These are phyloP conservation scores for Mythimna lalbum DNA, from an alignment of 2,888 invertebrate genomes.

Conservation along the genomic window DNA sequence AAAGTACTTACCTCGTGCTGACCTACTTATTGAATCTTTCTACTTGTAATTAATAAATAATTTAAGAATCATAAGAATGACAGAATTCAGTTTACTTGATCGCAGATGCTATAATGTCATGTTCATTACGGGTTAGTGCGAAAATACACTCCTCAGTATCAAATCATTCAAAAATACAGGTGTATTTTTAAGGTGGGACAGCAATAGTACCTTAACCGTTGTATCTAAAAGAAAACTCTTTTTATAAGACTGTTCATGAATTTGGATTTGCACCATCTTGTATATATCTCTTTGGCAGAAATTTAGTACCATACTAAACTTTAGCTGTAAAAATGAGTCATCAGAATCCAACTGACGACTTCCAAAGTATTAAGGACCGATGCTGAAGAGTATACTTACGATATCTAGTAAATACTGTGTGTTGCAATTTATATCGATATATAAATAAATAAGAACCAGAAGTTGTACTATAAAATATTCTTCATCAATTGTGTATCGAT, in stretches of 20 bases:
- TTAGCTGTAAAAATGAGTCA: neutral
- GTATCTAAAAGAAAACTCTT: no score
- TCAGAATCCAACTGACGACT: neutral
- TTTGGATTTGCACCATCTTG: no score
- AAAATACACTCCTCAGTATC: conserved; percentile 22
- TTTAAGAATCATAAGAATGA: neutral
- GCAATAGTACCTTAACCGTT: no score
- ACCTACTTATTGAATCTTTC: neutral
- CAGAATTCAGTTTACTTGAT: neutral
- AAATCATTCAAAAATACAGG: neutral
- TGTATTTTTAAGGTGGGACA: no score
- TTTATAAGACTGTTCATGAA: no score
- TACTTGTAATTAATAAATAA: neutral
- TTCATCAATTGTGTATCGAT: neutral
- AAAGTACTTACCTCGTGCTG: neutral
- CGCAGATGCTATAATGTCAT: conserved; percentile 1
- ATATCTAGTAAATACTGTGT: conserved; percentile 42
- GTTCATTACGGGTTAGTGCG: neutral
- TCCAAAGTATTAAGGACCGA: neutral
- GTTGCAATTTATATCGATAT: neutral
- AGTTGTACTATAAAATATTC: neutral
- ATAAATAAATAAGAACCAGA: neutral
- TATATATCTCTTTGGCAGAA: no score
- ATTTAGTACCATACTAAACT: neutral
- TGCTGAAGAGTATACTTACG: conserved; percentile 25